Evolutionary conservation across 2,797 vertebrate species (phyloP), one percentile per base, ranked within the genome.

Genomic region (Chloroceryle amazona): DNA sequence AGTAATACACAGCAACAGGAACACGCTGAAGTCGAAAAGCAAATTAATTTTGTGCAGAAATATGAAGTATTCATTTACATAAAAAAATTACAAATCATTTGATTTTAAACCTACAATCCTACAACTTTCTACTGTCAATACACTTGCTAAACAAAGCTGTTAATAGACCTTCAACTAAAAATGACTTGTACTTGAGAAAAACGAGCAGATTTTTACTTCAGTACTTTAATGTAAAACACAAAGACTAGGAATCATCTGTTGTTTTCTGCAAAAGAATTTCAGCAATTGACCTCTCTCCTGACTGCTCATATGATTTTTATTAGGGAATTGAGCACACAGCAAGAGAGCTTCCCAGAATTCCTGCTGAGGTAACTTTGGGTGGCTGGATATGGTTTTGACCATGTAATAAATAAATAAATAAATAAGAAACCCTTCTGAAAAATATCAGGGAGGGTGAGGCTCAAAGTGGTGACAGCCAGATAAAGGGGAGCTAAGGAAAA

Each of bases 201-300:
- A 63, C 61, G 61, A 96, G 88, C 87, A 88, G 29, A 93, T 62
- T 91, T 89, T 71, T 47, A 70, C 41, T 96, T 94, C 82, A 93
- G 6, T 81, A 81, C 91, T 82, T 87, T 83, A 57, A 52, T 71
- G 47, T 58, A 76, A 85, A 66, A 37, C 58, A 86, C 85, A 60
- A 93, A 72, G 68, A 72, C 73, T 39, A 81, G 61, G 90, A 87
- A 81, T 92, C 92, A 74, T 92, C 71, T 51, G 63, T 35, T 94
- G 88, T 92, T 95, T 89, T 51, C 87, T 84, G 86, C 57, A 94
- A 84, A 75, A 90, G 75, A 96, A 95, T 81, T 84, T 81, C 76
- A 51, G 91, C 61, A 94, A 84, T 0, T 95, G 81, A 91, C 68
- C 87, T 86, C 87, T 70, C 82, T 84, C 65, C 89, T 91, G 81